These are phyloP conservation scores for Pterostichus niger DNA, from an alignment of 2,888 invertebrate genomes.

Conservation along the genomic window DNA sequence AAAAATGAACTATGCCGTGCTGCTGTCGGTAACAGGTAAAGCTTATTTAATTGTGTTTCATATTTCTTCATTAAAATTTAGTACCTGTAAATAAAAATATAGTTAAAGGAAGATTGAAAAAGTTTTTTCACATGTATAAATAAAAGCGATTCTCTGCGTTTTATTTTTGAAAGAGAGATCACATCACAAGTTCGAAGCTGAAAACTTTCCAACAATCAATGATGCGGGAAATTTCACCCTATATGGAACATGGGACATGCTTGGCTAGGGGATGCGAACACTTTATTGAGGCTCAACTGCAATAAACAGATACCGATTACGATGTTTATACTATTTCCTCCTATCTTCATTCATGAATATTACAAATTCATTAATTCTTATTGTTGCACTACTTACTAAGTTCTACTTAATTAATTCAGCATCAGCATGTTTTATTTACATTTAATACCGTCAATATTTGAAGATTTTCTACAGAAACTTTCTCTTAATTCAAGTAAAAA, in stretches of 20 bases:
- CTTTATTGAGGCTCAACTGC: conserved; percentile 34
- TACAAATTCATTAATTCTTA: background rate
- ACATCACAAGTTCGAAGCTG: conserved; percentile 36
- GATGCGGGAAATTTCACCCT: conserved; percentile 38
- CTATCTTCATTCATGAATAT: background rate
- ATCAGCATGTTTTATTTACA: background rate
- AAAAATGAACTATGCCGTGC: conserved; percentile 84
- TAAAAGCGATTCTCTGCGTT: conserved; percentile 36
- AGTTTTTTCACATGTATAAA: conserved; percentile 45
- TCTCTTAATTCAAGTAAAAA: conserved; percentile 28
- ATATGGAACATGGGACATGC: conserved; percentile 35
- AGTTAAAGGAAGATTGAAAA: conserved; percentile 34
- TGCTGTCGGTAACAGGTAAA: conserved; percentile 82
- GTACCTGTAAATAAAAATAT: conserved; percentile 37
- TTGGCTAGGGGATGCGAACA: conserved; percentile 13
- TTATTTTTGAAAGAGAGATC: conserved; percentile 45
- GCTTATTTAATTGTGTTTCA: background rate
- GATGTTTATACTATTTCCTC: conserved; percentile 7
- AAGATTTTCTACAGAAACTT: conserved; percentile 19
- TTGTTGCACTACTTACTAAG: background rate
- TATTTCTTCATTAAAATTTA: conserved; percentile 22
- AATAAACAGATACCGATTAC: conserved; percentile 41
- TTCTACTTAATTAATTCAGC: background rate
- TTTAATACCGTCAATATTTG: conserved; percentile 21
- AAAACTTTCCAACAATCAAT: conserved; percentile 52